Evolutionary conservation across 2,797 vertebrate genomes (phyloP).

Genomic region (Taenioides sp.): DNA sequence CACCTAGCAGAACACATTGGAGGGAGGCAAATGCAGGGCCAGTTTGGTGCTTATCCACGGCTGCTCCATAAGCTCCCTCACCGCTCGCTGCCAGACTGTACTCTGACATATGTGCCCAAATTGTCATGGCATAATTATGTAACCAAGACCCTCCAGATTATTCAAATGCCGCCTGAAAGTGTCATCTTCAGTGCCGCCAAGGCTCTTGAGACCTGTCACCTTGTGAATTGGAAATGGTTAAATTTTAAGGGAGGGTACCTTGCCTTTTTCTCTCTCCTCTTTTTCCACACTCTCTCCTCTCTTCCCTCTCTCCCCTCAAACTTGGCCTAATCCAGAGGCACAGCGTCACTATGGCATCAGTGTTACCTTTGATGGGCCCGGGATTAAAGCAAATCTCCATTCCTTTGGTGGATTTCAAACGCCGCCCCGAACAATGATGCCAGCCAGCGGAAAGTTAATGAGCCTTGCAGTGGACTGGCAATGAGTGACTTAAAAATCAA

Average conservation of each 20-base stretch:
- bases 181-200: slow-evolving; percentile 73
- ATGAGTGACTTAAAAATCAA: slow-evolving; percentile 85
- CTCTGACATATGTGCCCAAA: slow-evolving; percentile 76
- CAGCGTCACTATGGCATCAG: slow-evolving; percentile 76
- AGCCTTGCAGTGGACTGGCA: slow-evolving; percentile 82
- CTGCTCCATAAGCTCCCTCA: slow-evolving; percentile 71
- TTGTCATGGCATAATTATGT: slow-evolving; percentile 84
- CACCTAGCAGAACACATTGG: slow-evolving; percentile 64
- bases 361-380: slow-evolving; percentile 88
- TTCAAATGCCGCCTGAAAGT: slow-evolving; percentile 78
- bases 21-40: slow-evolving; percentile 65
- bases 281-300: slow-evolving; percentile 22
- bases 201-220: slow-evolving; percentile 76
- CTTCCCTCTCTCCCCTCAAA: slow-evolving; percentile 41
- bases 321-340: slow-evolving; percentile 76
- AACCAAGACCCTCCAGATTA: slow-evolving; percentile 81
- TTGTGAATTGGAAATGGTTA: slow-evolving; percentile 72
- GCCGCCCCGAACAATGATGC: slow-evolving; percentile 86
- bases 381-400: slow-evolving; percentile 92
- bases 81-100: slow-evolving; percentile 68
- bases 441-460: slow-evolving; percentile 89
- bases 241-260: slow-evolving; percentile 62
- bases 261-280: slow-evolving; percentile 31
- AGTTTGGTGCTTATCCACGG: slow-evolving; percentile 74
- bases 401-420: slow-evolving; percentile 93